A percentile compares a stretch with the other conserved stretches of the same genome.
Conservation (phyloP, 2,888 invertebrate species). For the Drosophila picticornis region DNA sequence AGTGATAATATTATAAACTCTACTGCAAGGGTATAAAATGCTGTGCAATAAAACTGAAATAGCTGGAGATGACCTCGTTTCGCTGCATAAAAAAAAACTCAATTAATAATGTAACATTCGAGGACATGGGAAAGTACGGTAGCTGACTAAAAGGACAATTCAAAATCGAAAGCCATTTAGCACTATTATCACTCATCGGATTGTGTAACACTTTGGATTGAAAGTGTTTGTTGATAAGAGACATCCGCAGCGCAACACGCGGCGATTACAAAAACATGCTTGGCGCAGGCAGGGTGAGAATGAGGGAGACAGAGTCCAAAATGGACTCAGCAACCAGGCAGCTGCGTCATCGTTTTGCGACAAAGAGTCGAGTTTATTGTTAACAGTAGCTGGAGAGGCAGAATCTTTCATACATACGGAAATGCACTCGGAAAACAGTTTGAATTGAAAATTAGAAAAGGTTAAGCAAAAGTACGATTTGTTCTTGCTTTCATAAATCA, state of each 20-base stretch:
- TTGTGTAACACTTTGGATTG: slow-evolving; percentile 12
- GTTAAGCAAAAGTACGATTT: neutral
- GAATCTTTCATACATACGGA: slow-evolving; percentile 8
- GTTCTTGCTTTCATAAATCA: neutral
- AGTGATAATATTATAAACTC: neutral
- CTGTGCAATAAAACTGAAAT: neutral
- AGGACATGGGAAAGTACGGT: neutral
- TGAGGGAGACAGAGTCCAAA: neutral
- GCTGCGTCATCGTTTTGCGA: slow-evolving; percentile 59
- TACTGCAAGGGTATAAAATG: neutral
- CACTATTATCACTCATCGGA: neutral
- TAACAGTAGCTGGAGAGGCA: slow-evolving; percentile 22
- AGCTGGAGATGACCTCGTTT: neutral
- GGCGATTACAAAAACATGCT: slow-evolving; percentile 29
- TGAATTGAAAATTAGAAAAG: neutral
- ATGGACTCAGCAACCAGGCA: slow-evolving; percentile 21
- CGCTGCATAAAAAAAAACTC: neutral
- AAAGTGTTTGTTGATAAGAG: slow-evolving; percentile 26
- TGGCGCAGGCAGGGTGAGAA: neutral
- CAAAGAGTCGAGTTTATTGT: slow-evolving; percentile 35
- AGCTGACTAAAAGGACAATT: neutral
- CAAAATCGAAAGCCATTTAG: slow-evolving; percentile 2
- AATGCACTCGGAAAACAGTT: neutral
- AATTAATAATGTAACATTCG: neutral
- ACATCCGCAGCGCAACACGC: slow-evolving; percentile 14